A percentile compares a stretch with the other conserved stretches of the same genome.
phyloP scores from a whole-genome alignment of 2,113 vertebrate genomes.

The Arizona elegans region DNA sequence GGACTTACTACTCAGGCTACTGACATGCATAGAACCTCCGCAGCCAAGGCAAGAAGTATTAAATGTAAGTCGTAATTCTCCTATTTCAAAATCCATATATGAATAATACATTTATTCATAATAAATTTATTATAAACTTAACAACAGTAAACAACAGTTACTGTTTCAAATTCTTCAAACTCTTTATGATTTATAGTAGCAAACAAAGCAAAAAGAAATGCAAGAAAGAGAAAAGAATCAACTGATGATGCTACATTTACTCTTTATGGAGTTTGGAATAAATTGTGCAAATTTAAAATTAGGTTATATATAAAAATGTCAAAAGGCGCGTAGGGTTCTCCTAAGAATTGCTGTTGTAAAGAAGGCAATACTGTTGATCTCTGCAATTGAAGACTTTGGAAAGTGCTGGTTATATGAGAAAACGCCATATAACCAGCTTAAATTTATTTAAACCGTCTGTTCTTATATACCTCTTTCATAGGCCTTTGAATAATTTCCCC shows the following conservation, averaged over 20 bases:
- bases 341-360: background rate
- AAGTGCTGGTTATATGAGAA: background rate
- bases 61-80: slow-evolving; percentile 75
- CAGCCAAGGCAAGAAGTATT: slow-evolving; percentile 95
- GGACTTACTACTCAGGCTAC: slow-evolving; percentile 94
- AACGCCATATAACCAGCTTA: background rate
- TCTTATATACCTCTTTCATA: background rate
- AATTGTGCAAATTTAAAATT: background rate
- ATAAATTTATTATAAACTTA: too few species aligned
- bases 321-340: background rate
- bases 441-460: background rate
- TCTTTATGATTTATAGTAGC: background rate
- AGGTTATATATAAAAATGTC: background rate
- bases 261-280: background rate
- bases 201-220: background rate
- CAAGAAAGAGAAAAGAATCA: background rate
- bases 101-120: background rate
- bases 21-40: slow-evolving; percentile 96
- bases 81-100: background rate
- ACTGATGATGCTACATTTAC: background rate
- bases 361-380: background rate
- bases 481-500: background rate
- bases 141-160: background rate
- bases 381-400: background rate
- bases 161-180: background rate